These are phyloP conservation scores for Hemaris fuciformis DNA, from an alignment of 2,888 invertebrate genomes.

Conservation along the genomic window DNA sequence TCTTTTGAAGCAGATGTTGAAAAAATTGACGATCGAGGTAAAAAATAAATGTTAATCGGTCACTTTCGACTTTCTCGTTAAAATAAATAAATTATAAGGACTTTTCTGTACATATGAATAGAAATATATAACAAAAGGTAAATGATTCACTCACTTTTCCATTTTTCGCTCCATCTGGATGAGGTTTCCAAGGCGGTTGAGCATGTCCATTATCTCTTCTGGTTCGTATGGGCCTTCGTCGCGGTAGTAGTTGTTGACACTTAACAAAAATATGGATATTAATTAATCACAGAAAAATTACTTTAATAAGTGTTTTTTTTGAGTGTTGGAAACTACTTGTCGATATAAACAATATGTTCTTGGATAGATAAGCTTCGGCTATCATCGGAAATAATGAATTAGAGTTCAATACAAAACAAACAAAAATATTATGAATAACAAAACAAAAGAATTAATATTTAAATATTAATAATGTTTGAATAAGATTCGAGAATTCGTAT, in stretches of 20 bases:
- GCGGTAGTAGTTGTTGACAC: slow-evolving; percentile 75
- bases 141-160: slow-evolving; percentile 84
- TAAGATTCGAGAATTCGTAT: too few relatives aligned
- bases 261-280: slow-evolving; percentile 34
- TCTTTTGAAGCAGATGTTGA: background rate
- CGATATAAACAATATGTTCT: too few relatives aligned
- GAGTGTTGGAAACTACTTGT: too few relatives aligned
- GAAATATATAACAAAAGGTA: background rate
- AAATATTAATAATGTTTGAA: too few relatives aligned
- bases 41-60: background rate
- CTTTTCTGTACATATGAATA: background rate
- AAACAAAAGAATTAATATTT: too few relatives aligned
- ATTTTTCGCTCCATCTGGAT: slow-evolving; percentile 88
- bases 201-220: slow-evolving; percentile 88
- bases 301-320: too few relatives aligned
- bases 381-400: too few relatives aligned
- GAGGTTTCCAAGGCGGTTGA: slow-evolving; percentile 88
- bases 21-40: background rate
- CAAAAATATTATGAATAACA: too few relatives aligned
- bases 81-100: too few relatives aligned
- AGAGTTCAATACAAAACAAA: too few relatives aligned
- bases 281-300: too few relatives aligned
- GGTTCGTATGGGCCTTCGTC: slow-evolving; percentile 87
- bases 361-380: too few relatives aligned
- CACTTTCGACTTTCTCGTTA: background rate